Evolutionary conservation across 2,888 invertebrate species (phyloP).

Genomic region (Protonemura montana): DNA sequence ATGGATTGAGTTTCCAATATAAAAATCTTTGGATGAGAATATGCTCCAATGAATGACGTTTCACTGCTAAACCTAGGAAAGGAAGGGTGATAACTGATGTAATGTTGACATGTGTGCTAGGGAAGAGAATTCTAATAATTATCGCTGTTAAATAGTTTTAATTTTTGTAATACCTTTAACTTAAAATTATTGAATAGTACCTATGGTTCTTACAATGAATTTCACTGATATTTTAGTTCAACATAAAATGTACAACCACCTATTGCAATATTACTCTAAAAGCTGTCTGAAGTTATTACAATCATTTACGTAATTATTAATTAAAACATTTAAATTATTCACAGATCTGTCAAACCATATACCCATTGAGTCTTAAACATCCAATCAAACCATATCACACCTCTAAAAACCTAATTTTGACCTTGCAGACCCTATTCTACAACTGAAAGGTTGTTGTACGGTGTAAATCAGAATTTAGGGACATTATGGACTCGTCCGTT

Average conservation of each 20-base stretch:
- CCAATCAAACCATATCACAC: neutral
- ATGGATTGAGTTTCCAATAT: neutral
- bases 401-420: too few relatives aligned
- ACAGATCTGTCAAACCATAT: neutral
- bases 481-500: too few relatives aligned
- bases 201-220: neutral
- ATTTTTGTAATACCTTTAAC: neutral
- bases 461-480: too few relatives aligned
- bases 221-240: neutral
- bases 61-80: constrained; percentile 1
- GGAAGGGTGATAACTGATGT: constrained; percentile 24
- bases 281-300: neutral
- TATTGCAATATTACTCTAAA: neutral
- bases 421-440: too few relatives aligned
- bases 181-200: neutral
- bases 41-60: neutral
- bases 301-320: neutral
- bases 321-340: neutral
- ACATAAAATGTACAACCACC: neutral
- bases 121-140: neutral
- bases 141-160: neutral
- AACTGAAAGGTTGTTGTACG: too few relatives aligned
- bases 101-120: neutral
- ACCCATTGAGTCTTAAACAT: neutral
- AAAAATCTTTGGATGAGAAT: neutral